Evolutionary conservation across 1,140 invertebrate species (phyloP).

Genomic region (Drosophila willistoni): DNA sequence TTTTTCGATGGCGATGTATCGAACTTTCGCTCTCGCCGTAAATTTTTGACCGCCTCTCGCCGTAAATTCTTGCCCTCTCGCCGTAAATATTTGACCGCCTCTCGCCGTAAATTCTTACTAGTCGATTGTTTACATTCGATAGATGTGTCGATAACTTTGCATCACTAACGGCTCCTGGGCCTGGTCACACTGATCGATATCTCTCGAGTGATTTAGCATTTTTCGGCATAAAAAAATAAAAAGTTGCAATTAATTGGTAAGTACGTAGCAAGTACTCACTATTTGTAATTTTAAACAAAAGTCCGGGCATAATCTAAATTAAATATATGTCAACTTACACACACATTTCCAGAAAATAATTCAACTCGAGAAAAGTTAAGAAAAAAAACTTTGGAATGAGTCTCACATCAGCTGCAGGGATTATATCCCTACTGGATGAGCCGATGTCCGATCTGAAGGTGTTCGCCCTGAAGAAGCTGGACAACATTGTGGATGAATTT

Average conservation of each 20-base stretch:
- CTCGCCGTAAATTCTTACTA: too few relatives aligned
- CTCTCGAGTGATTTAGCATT: slow-evolving; percentile 75
- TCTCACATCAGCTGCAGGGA: slow-evolving; percentile 90
- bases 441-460: slow-evolving; percentile 95
- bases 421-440: slow-evolving; percentile 97
- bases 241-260: slow-evolving; percentile 67
- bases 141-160: not conserved
- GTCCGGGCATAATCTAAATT: slow-evolving; percentile 26
- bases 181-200: slow-evolving; percentile 29
- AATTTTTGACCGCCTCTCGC: too few relatives aligned
- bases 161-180: slow-evolving; percentile 25
- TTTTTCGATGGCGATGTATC: too few relatives aligned
- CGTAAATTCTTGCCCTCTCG: too few relatives aligned
- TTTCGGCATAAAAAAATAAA: slow-evolving; percentile 74
- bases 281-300: slow-evolving; percentile 2
- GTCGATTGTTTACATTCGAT: not conserved
- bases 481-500: slow-evolving; percentile 98
- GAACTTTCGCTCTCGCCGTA: too few relatives aligned
- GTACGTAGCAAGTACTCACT: slow-evolving; percentile 39
- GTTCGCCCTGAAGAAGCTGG: slow-evolving; percentile 95
- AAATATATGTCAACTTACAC: slow-evolving; percentile 43
- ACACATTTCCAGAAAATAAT: slow-evolving; percentile 52
- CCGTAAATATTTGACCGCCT: too few relatives aligned
- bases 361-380: slow-evolving; percentile 47
- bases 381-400: slow-evolving; percentile 68